Percentiles rank a stretch among this genome's conserved stretches.
Evolutionary conservation across 2,888 invertebrate species (phyloP).

Genomic region (Eurytoma adleriae): DNA sequence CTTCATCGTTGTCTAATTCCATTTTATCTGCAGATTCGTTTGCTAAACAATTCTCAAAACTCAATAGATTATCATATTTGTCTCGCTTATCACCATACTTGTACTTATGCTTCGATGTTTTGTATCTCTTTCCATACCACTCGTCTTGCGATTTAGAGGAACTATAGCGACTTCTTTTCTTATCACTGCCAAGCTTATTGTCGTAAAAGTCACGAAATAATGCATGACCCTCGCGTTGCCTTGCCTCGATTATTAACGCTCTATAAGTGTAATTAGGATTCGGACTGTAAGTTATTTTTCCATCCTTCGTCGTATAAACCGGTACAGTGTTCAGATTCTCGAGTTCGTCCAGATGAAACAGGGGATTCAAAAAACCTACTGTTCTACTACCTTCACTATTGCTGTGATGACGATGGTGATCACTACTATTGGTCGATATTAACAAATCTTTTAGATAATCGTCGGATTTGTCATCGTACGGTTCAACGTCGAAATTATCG

Average conservation of each 20-base stretch:
- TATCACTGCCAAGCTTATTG: slow-evolving; percentile 14
- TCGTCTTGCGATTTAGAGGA: slow-evolving; percentile 41
- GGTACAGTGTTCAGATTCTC: slow-evolving; percentile 71
- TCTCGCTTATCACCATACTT: slow-evolving; percentile 32
- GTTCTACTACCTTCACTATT: slow-evolving; percentile 28
- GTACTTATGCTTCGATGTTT: slow-evolving; percentile 32
- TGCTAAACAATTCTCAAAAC: slow-evolving; percentile 46
- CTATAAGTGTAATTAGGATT: slow-evolving; percentile 71
- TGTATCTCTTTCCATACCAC: slow-evolving; percentile 26
- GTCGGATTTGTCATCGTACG: slow-evolving; percentile 58
- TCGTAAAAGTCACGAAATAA: slow-evolving; percentile 48
- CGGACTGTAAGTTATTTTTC: slow-evolving; percentile 73
- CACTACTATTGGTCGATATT: slow-evolving; percentile 15
- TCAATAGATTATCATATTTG: slow-evolving; percentile 2
- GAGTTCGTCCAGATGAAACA: slow-evolving; percentile 65
- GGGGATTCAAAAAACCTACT: slow-evolving; percentile 66
- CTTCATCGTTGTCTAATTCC: slow-evolving; percentile 11
- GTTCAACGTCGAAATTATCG: slow-evolving; percentile 64
- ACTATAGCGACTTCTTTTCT: slow-evolving; percentile 19
- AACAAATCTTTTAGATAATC: slow-evolving; percentile 45
- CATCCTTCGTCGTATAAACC: slow-evolving; percentile 74
- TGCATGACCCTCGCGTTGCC: slow-evolving; percentile 61
- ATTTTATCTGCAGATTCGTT: slow-evolving; percentile 16
- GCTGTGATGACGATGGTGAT: slow-evolving; percentile 26
- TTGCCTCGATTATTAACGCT: slow-evolving; percentile 68